phyloP scores from a whole-genome alignment of 2,888 invertebrate genomes.

The Aphodius granarius region DNA sequence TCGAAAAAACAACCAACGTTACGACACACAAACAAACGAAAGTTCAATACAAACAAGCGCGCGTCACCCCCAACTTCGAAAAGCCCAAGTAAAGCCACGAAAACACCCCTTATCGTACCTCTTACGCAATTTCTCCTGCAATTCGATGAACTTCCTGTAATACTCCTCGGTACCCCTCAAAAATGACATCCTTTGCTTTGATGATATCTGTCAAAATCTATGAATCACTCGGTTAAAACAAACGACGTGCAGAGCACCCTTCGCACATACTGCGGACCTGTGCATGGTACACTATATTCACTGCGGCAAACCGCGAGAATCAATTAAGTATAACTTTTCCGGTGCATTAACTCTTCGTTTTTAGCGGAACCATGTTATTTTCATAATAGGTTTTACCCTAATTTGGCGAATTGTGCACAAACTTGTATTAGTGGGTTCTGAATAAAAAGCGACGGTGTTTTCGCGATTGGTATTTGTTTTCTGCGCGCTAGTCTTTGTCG shows the following conservation, averaged over 20 bases:
- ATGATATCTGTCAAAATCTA: not conserved
- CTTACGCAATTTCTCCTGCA: constrained; percentile 51
- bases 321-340: not conserved
- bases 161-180: constrained; percentile 46
- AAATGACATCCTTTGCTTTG: constrained; percentile 29
- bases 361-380: not conserved
- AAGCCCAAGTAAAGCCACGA: constrained; percentile 30
- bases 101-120: too few relatives aligned
- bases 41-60: constrained; percentile 28
- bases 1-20: not conserved
- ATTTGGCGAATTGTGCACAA: not conserved
- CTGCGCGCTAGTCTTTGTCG: not conserved
- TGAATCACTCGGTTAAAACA: not conserved
- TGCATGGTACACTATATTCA: not conserved
- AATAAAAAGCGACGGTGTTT: not conserved
- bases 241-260: constrained; percentile 1
- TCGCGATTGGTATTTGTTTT: not conserved
- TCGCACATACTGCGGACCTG: constrained; percentile 3
- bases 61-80: constrained; percentile 18
- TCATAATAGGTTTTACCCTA: not conserved
- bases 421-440: not conserved
- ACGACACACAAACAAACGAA: constrained; percentile 6
- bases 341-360: not conserved
- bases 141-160: constrained; percentile 49
- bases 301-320: not conserved